Evolutionary conservation across 2,888 invertebrate genomes (phyloP).

Genomic region (Polydrusus pterygomalis): DNA sequence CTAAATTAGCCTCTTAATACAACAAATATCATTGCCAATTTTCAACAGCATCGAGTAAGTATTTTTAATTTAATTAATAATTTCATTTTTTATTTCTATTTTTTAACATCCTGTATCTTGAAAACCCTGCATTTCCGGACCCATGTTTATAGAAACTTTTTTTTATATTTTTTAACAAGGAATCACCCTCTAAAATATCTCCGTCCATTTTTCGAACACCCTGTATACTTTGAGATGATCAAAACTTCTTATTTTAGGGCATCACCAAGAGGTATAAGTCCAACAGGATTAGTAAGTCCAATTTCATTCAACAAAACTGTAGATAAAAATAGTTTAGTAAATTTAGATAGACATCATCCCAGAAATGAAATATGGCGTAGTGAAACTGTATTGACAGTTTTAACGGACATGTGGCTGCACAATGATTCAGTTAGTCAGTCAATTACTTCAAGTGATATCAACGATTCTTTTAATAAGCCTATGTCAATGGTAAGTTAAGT

Average conservation of each 20-base stretch:
- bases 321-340: slow-evolving; percentile 64
- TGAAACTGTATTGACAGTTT: slow-evolving; percentile 87
- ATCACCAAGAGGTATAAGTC: slow-evolving; percentile 45
- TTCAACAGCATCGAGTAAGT: no score
- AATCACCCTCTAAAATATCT: no score
- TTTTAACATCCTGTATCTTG: no score
- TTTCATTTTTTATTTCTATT: no score
- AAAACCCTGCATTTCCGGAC: no score
- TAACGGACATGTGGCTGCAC: slow-evolving; percentile 89
- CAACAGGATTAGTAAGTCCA: slow-evolving; percentile 37
- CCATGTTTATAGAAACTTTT: no score
- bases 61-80: no score
- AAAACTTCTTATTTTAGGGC: slow-evolving; percentile 66
- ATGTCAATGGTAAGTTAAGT: slow-evolving; percentile 55
- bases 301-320: slow-evolving; percentile 59
- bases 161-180: no score
- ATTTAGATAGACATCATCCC: slow-evolving; percentile 75
- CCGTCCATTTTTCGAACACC: no score
- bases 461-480: slow-evolving; percentile 60
- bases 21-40: no score
- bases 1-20: no score
- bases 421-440: slow-evolving; percentile 68
- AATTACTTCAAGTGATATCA: slow-evolving; percentile 53
- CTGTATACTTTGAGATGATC: neutral
- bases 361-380: slow-evolving; percentile 88